phyloP scores from a whole-genome alignment of 2,888 invertebrate genomes.

The Biston betularia region DNA sequence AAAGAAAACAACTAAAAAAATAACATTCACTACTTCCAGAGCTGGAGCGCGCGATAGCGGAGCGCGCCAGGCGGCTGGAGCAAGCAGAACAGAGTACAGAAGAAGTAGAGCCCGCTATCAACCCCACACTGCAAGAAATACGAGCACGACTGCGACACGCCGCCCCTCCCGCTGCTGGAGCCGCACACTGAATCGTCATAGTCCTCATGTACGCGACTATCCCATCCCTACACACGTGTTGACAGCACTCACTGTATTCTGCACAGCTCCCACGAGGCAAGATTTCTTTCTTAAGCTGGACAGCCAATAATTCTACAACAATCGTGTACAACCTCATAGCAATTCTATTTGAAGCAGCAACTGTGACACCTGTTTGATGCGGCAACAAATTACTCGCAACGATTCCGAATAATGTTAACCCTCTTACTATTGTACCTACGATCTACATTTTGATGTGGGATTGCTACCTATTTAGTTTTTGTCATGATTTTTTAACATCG shows the following conservation, averaged over 20 bases:
- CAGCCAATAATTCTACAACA: too few relatives aligned
- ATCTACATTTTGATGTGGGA: too few relatives aligned
- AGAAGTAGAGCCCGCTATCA: slow-evolving; percentile 71
- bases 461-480: too few relatives aligned
- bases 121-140: slow-evolving; percentile 76
- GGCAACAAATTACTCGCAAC: too few relatives aligned
- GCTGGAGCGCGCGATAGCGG: slow-evolving; percentile 87
- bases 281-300: neutral
- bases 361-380: too few relatives aligned
- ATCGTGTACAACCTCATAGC: too few relatives aligned
- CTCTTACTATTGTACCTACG: too few relatives aligned
- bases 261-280: neutral
- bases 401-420: too few relatives aligned
- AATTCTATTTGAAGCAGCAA: neutral
- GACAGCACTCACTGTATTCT: neutral
- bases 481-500: too few relatives aligned
- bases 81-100: slow-evolving; percentile 71
- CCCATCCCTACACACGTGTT: slow-evolving; percentile 2
- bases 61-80: slow-evolving; percentile 85
- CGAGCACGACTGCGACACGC: slow-evolving; percentile 81
- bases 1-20: neutral
- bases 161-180: slow-evolving; percentile 69
- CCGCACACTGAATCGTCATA: slow-evolving; percentile 64
- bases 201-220: neutral
- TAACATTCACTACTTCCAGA: slow-evolving; percentile 67